These are phyloP conservation scores for Copsychus sechellarum DNA, from an alignment of 2,113 vertebrate genomes.

Conservation along the genomic window DNA sequence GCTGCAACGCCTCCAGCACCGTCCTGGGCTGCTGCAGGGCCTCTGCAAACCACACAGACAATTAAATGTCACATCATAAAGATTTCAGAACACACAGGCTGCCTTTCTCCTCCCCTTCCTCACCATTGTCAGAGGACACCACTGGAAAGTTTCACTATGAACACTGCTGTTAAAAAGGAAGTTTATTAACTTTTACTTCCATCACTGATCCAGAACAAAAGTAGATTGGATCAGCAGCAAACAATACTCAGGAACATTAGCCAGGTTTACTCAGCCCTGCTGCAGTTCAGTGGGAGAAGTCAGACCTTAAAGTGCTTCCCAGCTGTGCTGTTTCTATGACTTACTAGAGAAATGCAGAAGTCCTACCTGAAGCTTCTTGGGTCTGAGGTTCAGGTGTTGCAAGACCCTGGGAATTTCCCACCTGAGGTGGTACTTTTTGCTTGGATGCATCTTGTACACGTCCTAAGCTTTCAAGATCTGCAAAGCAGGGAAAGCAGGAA, in stretches of 20 bases:
- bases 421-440: neutral
- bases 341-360: neutral
- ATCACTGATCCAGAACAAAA: neutral
- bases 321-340: neutral
- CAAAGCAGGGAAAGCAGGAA: neutral
- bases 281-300: neutral
- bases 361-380: constrained; percentile 38
- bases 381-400: neutral
- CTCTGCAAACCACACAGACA: constrained; percentile 33
- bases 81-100: neutral
- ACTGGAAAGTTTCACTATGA: neutral
- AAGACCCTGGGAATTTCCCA: constrained; percentile 33
- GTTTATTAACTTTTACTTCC: neutral
- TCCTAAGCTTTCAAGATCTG: constrained; percentile 45
- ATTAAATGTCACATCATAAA: neutral
- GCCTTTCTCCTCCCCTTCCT: neutral
- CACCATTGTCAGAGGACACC: neutral
- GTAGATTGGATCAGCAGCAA: neutral
- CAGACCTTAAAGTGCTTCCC: neutral
- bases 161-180: neutral
- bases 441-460: neutral
- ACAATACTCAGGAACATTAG: neutral
- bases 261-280: neutral
- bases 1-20: constrained; percentile 87
- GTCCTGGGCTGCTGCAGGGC: constrained; percentile 75